Evolutionary conservation across 1,140 invertebrate genomes (phyloP), one percentile per base, ranked within the genome.

Genomic region (Augochlora pura): DNA sequence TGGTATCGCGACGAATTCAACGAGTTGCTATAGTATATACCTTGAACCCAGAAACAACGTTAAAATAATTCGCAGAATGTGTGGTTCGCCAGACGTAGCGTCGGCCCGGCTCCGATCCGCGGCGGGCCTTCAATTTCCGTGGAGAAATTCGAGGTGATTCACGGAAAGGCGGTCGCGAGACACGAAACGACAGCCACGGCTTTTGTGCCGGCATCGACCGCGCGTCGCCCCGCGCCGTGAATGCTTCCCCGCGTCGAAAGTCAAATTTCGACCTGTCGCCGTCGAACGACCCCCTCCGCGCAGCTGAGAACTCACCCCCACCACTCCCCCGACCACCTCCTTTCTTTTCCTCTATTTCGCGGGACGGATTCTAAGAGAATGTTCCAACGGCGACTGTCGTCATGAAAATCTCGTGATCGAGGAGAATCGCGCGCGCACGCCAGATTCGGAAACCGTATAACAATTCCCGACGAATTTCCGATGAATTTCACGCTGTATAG

Each of bases 191-290:
- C n/a, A 25, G 39, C 14, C 16, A n/a, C n/a, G 42, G 27, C 49
- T 68, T 68, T 54, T 68, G 66, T 68, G 66, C 21, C 49, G 21
- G 21, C 54, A 57, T 68, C 66, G 25, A 46, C 54, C n/a, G 23
- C n/a, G 23, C 27, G 46, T 68, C 25, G 46, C 66, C 25, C 5
- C 8, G 25, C 25, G n/a, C n/a, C n/a, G n/a, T 21, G 49, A 18
- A 32, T 62, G 42, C n/a, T 12, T 21, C 25, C 8, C n/a, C n/a
- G n/a, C 9, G 23, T 46, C 38, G 49, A 32, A 39, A 21, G 39
- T 52, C 60, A 23, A 32, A 76, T 54, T 68, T 68, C 64, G 23
- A 66, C 39, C 42, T 66, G 23, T 46, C 38, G 21, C 63, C 63
- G 9, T 12, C n/a, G 21, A 9, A 21, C 18, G 9, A 57, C 18